phyloP scores from a whole-genome alignment of 2,113 vertebrate genomes.

The Lagenorhynchus albirostris region DNA sequence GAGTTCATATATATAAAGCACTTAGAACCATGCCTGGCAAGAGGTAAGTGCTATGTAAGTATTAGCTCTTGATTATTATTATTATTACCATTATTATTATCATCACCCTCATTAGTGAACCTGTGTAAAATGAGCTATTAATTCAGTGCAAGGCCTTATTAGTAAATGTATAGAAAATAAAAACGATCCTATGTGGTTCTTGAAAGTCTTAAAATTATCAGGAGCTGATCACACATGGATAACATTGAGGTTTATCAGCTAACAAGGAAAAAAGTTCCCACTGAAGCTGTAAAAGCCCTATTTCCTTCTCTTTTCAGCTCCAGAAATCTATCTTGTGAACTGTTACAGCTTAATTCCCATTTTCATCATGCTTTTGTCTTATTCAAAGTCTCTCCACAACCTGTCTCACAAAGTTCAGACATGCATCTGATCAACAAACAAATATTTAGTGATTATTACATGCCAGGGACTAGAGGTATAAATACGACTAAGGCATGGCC shows the following conservation, averaged over 20 bases:
- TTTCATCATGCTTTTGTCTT: not conserved
- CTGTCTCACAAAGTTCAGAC: not conserved
- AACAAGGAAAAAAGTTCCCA: not conserved
- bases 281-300: not conserved
- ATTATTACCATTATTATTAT: not conserved
- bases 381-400: not conserved
- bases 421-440: not conserved
- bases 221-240: not conserved
- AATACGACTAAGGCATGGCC: not conserved
- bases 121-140: not conserved
- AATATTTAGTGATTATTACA: not conserved
- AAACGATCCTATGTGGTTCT: not conserved
- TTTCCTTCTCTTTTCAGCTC: not conserved
- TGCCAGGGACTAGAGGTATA: not conserved
- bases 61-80: not conserved
- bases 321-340: not conserved
- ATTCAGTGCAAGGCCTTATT: not conserved
- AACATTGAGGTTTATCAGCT: not conserved
- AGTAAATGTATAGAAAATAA: not conserved
- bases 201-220: conserved; percentile 22
- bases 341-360: not conserved
- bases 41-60: not conserved
- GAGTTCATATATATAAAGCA: not conserved
- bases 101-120: not conserved
- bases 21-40: not conserved